phyloP scores from a whole-genome alignment of 2,113 vertebrate genomes.

The Dromas ardeola region DNA sequence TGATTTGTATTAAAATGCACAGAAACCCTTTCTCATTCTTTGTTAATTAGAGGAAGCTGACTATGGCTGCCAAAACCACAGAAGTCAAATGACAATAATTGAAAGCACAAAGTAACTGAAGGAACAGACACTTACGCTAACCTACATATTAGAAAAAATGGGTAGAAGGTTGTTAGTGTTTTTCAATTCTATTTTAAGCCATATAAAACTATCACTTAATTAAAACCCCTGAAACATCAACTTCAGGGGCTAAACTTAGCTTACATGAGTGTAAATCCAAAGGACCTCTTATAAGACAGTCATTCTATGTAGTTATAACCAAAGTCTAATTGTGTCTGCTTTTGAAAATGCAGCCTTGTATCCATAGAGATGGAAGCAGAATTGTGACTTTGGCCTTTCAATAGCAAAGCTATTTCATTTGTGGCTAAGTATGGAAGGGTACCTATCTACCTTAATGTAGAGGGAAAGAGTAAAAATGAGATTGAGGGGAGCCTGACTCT shows the following conservation, averaged over 20 bases:
- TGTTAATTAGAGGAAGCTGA: neutral
- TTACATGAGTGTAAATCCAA: neutral
- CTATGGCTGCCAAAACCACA: neutral
- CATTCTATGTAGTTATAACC: neutral
- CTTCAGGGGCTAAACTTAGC: neutral
- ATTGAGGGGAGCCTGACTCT: neutral
- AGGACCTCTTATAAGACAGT: neutral
- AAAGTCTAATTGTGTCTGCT: neutral
- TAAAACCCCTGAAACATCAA: neutral
- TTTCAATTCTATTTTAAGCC: slow-evolving; percentile 41
- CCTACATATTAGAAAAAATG: neutral
- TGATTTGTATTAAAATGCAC: slow-evolving; percentile 2
- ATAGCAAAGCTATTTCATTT: neutral
- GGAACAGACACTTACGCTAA: neutral
- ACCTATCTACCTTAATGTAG: neutral
- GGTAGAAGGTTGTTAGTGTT: neutral
- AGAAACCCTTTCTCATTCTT: neutral
- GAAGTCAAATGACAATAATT: neutral
- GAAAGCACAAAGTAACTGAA: slow-evolving; percentile 6
- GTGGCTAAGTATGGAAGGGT: neutral
- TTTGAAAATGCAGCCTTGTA: neutral
- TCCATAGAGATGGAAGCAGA: neutral
- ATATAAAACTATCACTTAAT: neutral
- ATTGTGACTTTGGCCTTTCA: neutral
- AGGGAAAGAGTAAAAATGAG: neutral